Evolutionary conservation across 1,140 invertebrate species (phyloP), one percentile per base, ranked within the genome.

Genomic region (Carcinoscorpius rotundicauda): DNA sequence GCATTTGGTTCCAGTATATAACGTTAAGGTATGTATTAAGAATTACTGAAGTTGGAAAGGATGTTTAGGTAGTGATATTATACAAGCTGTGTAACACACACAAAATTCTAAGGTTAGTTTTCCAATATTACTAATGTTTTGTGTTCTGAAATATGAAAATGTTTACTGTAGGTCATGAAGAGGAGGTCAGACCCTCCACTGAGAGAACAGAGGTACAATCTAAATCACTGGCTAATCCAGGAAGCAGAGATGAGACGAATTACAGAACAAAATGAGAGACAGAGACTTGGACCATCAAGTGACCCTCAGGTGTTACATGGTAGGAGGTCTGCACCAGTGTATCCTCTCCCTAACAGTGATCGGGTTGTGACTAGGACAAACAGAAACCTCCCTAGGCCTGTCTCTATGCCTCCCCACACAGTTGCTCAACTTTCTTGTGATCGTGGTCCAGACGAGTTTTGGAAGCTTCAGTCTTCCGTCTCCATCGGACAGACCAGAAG

Each of bases 171-270:
- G 29, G 29, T 29, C 29, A 29, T 29, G 29, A 76, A 79, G 56
- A 82, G 72, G 82, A 83, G 73, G 80, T 81, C 70, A 62, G 68
- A 65, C 62, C 63, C 58, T 60, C 49, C 59, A 29, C 58, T 57
- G 51, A 64, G 65, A 49, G 74, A 73, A 51, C 70, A 56, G 57
- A 62, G 70, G 58, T 74, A 83, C 71, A 87, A 86, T 74, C 88
- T 87, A 71, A 87, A 92, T 72, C 89, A 93, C 73, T 93, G 90
- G 90, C 80, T 93, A 5, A 85, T 91, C 4, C 81, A 96, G 84
- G 93, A 97, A 77, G 93, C 93, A 0, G 93, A 97, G 75, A 86
- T 93, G 70, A 80, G 93, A 58, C 80, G 93, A 61, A 83, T 91
- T 60, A 79, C 78, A 64, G 87, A 89, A 71, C 84, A 87, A 72